phyloP scores from a whole-genome alignment of 2,888 invertebrate genomes.

The Ormyrus thymus region DNA sequence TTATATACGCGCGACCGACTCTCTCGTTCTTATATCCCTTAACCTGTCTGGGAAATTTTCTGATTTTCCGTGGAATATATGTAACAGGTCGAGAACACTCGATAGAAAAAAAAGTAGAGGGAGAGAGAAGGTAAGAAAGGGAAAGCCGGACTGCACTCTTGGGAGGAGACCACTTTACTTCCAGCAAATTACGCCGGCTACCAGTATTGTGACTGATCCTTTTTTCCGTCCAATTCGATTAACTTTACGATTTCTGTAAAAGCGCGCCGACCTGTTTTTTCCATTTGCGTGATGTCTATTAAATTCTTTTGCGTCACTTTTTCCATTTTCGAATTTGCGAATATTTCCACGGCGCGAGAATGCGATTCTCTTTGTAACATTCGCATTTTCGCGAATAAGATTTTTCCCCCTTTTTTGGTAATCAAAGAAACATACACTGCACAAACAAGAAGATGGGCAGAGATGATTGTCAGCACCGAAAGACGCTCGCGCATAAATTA shows the following conservation, averaged over 20 bases:
- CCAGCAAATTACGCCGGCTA: slow-evolving; percentile 45
- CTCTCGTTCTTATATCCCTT: slow-evolving; percentile 36
- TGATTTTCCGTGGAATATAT: slow-evolving; percentile 43
- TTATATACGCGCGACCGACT: slow-evolving; percentile 17
- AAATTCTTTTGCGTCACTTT: slow-evolving; percentile 11
- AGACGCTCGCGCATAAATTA: no score
- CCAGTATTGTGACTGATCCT: slow-evolving; percentile 50
- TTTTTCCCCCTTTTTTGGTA: neutral
- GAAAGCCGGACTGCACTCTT: slow-evolving; percentile 25
- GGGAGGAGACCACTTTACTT: slow-evolving; percentile 50
- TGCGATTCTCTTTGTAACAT: no score
- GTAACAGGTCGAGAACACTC: neutral
- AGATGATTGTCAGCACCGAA: no score
- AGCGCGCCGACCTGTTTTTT: slow-evolving; percentile 32
- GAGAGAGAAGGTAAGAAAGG: slow-evolving; percentile 24
- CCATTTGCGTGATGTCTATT: slow-evolving; percentile 29
- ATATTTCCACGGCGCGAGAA: neutral
- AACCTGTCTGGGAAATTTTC: slow-evolving; percentile 32
- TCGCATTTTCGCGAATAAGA: neutral
- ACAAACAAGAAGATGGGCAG: no score
- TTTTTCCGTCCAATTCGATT: slow-evolving; percentile 53
- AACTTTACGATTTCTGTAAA: slow-evolving; percentile 53
- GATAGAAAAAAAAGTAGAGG: neutral
- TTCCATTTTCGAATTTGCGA: slow-evolving; percentile 11
- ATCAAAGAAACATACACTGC: neutral